Evolutionary conservation across 2,888 invertebrate species (phyloP).

Genomic region (Sarcophaga caerulescens): DNA sequence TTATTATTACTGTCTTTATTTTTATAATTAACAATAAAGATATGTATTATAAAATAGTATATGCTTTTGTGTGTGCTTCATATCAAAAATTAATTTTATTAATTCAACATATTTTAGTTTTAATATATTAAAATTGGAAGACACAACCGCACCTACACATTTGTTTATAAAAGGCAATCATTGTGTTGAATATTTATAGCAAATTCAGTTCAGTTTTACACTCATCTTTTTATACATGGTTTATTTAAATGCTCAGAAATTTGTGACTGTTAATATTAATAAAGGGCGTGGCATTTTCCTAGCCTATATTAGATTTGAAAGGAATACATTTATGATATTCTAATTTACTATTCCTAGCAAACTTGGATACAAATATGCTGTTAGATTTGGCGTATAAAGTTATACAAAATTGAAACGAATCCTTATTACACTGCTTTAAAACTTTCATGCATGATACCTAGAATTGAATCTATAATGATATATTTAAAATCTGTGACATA

Average conservation of each 20-base stretch:
- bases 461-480: too few relatives aligned
- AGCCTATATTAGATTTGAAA: background rate
- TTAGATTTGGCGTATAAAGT: too few relatives aligned
- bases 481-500: too few relatives aligned
- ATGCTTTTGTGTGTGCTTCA: background rate
- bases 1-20: background rate
- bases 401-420: too few relatives aligned
- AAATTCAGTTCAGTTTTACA: constrained; percentile 5
- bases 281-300: background rate
- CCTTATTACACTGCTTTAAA: too few relatives aligned
- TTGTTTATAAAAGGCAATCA: constrained; percentile 31
- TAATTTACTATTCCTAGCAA: too few relatives aligned
- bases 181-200: background rate
- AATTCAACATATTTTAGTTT: background rate
- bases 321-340: too few relatives aligned
- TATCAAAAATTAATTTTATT: too few relatives aligned
- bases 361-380: too few relatives aligned
- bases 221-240: constrained; percentile 5
- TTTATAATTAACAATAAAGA: too few relatives aligned
- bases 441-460: too few relatives aligned
- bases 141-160: constrained; percentile 58
- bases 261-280: background rate
- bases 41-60: background rate
- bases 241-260: too few relatives aligned
- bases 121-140: constrained; percentile 18